Evolutionary conservation across 2,888 invertebrate species (phyloP), one percentile per base, ranked within the genome.

Genomic region (Cataglyphis altisquamis): DNA sequence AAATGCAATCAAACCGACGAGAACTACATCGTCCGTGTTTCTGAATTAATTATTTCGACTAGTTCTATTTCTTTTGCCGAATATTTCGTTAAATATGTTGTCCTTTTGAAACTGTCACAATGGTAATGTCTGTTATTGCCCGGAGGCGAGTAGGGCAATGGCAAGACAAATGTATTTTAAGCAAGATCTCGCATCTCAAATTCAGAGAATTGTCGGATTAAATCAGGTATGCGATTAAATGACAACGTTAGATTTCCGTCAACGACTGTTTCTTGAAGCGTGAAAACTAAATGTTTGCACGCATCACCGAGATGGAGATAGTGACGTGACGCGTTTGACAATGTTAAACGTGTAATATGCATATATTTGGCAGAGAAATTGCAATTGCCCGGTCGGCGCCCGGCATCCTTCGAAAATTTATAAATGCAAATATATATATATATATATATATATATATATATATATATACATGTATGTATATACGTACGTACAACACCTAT

Each of bases 361-460:
- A 88, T 85, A 63, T 77, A 84, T 74, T 84, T 85, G 78, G 62
- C 18, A 62, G 80, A 68, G 73, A 70, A 74, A 84, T 78, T 60
- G 52, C 62, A 45, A 81, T 83, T 74, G 77, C 60, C 32, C 70
- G 82, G 60, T 78, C 83, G 77, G 68, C 85, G 81, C 62, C 86
- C 83, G 77, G 68, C 85, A 78, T 57, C 86, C 84, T 72, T 48
- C 45, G 75, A 55, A 83, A 82, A 63, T 84, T 72, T 67, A 68
- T 74, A 81, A 82, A 64, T 41, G 60, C 41, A n/a, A 60, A 67
- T 73, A 64, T 32, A 41, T 8, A 25, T 25, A 25, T 25, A 25
- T 25, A 25, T 25, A 25, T 25, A 25, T 25, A 25, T 25, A 25
- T 25, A 25, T 25, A 25, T 15, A 48, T 29, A 48, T 5, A 12